Evolutionary conservation across 2,888 invertebrate genomes (phyloP), one percentile per base, ranked within the genome.

Genomic region (Nebria brevicollis): DNA sequence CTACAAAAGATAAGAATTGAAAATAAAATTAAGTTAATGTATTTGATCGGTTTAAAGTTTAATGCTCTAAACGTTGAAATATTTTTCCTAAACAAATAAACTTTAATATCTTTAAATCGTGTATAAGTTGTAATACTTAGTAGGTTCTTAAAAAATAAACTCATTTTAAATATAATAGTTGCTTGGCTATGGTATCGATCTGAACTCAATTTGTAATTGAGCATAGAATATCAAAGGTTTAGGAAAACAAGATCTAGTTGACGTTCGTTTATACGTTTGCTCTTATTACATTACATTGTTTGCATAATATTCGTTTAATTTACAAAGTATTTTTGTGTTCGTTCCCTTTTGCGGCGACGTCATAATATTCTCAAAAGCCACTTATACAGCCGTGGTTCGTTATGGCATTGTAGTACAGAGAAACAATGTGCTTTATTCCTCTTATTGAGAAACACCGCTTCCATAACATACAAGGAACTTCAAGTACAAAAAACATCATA

Each of bases 1-100:
- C 73, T 79, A 79, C 79, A 66, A 79, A 74, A 74, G 77, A 77
- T 77, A 77, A 77, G 54, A 68, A 70, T 68, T 25, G 66, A 66
- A 74, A 79, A 79, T 79, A 79, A 79, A 79, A 73, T 79, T 72
- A 77, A 72, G 66, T 26, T 42, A 76, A 66, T 68, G 72, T 79
- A 74, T 79, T 74, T 74, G 73, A 68, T 42, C 25, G 64, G 26
- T 68, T 70, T 42, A 77, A 70, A 77, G 77, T 77, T 77, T 77
- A 77, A 13, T 73, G 42, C 42, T 13, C 73, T 26, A n/a, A 41
- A n/a, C 54, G 13, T 54, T 54, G 34, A 54, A 54, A 54, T 20
- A 11, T 54, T 54, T 54, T 54, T 54, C 54, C 54, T 7, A 54
- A 1, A 13, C 54, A 54, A 5, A 54, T 54, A 54, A 54, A 54